Base-by-base conservation (phyloP, 2,113 vertebrate species). In the Craseonycteris thonglongyai region DNA sequence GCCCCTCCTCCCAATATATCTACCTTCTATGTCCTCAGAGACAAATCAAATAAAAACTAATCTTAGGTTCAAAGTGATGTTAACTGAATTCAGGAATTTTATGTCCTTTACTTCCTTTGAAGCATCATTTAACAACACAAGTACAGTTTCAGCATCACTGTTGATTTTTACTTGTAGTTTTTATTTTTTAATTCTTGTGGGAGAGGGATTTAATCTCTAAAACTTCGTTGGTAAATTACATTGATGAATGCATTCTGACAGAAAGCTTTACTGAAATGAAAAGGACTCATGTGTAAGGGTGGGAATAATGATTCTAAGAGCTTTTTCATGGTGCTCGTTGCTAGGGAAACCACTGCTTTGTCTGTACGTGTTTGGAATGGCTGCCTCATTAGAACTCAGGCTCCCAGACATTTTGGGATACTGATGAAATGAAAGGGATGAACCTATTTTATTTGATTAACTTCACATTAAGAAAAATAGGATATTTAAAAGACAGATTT, bases 281-380 rank as follows among this genome's bases (percentile, higher is more conserved):
- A 97, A 96, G 90, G 93, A 96, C 92, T 97, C 89, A 38, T 93
- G 93, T 93, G 92, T 82, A 92, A 95, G 96, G 91, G 79, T 89
- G 75, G 89, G 89, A 98, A 98, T 98, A 98, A 97, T 97, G 91
- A 97, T 97, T 98, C 95, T 93, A 92, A 97, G 97, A 97, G 98
- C 97, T 98, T 97, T 98, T 97, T 96, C 97, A 98, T 98, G 97
- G 97, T 94, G 95, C 96, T 94, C 2, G 98, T 98, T 98, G 98
- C 98, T 97, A 98, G 75, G 98, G 98, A 98, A 98, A 98, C 98
- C 97, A 98, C 97, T 56, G 98, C 98, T 98, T 98, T 98, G 98
- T 98, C 98, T 98, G 98, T 98, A 98, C 97, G 98, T 98, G 98
- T 98, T 98, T 97, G 88, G 98, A 98, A 98, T 98, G 98, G 97